Conservation (phyloP, 2,888 invertebrate species). For the Dasysyrphus albostriatus region DNA sequence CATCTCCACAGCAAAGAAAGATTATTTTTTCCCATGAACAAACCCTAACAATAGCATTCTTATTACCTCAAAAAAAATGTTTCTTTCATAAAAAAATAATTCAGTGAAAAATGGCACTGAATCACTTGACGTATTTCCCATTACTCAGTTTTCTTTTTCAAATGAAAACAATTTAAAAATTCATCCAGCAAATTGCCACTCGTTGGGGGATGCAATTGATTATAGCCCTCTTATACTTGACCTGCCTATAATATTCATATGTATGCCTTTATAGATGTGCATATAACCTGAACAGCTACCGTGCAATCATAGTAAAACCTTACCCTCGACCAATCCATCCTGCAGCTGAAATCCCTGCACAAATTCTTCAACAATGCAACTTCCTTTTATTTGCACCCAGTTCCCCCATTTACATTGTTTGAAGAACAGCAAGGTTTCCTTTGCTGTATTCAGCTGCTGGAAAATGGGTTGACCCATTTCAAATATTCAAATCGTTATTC, state of each 20-base stretch:
- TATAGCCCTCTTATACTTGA: conserved; percentile 42
- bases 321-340: not conserved
- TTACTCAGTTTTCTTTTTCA: conserved; percentile 24
- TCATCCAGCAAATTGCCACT: conserved; percentile 71
- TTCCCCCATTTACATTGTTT: conserved; percentile 57
- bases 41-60: conserved; percentile 17
- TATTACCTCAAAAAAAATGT: conserved; percentile 6
- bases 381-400: conserved; percentile 62
- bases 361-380: conserved; percentile 63
- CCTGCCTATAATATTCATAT: not conserved
- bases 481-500: conserved; percentile 66
- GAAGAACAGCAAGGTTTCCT: conserved; percentile 3
- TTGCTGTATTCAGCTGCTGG: not conserved
- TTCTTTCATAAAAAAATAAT: not conserved
- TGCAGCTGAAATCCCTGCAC: conserved; percentile 39
- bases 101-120: conserved; percentile 39
- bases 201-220: conserved; percentile 57
- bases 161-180: conserved; percentile 57
- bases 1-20: not conserved
- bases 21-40: not conserved
- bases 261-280: not conserved
- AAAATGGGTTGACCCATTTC: conserved; percentile 64
- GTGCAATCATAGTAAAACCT: conserved; percentile 42
- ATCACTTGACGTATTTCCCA: conserved; percentile 59
- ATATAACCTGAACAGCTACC: not conserved